A percentile compares a stretch with the other conserved stretches of the same genome.
phyloP scores from a whole-genome alignment of 2,888 invertebrate species.

The Aquatica leii region DNA sequence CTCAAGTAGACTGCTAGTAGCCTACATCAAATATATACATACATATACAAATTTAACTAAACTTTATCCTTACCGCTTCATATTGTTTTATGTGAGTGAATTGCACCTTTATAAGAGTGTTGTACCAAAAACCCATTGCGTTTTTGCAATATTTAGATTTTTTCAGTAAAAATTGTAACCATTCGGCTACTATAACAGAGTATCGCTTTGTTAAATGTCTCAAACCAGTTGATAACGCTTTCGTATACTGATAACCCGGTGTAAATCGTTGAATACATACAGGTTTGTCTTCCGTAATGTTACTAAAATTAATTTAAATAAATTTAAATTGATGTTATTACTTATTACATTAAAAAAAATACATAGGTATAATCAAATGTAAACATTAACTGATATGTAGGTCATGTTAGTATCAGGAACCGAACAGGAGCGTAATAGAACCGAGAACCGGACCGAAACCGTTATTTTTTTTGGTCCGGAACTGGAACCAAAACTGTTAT shows the following conservation, averaged over 20 bases:
- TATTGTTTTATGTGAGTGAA: slow-evolving; percentile 40
- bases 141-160: slow-evolving; percentile 40
- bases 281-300: neutral
- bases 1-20: slow-evolving; percentile 60
- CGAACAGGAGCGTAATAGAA: no score
- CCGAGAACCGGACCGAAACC: no score
- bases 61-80: slow-evolving; percentile 38
- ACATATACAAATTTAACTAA: slow-evolving; percentile 15
- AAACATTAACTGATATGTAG: no score
- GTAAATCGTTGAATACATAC: slow-evolving; percentile 47
- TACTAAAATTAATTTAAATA: neutral
- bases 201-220: slow-evolving; percentile 39
- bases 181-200: slow-evolving; percentile 43
- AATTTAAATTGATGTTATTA: no score
- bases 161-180: slow-evolving; percentile 47
- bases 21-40: slow-evolving; percentile 56
- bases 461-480: no score
- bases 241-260: slow-evolving; percentile 42
- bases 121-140: slow-evolving; percentile 48
- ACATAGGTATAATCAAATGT: no score
- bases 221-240: slow-evolving; percentile 43
- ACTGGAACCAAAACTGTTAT: no score
- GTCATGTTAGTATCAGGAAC: no score
- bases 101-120: slow-evolving; percentile 42
- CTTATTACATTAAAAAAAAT: no score